These are phyloP conservation scores for Cossypha niveicapilla DNA, from an alignment of 2,797 vertebrate species.

Conservation along the genomic window DNA sequence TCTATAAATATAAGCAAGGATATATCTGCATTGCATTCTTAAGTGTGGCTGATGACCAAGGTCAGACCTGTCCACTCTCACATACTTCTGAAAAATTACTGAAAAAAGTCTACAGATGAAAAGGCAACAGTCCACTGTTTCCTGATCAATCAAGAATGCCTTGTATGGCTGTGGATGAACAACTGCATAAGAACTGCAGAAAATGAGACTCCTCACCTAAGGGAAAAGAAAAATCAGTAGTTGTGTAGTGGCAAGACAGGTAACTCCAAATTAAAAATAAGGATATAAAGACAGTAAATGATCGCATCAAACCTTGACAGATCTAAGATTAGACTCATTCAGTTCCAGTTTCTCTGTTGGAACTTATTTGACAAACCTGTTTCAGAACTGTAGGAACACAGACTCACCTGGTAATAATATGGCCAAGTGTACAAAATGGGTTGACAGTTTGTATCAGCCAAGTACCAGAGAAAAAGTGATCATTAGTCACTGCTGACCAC, in stretches of 20 bases:
- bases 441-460: not conserved
- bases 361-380: not conserved
- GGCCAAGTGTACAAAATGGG: not conserved
- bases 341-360: not conserved
- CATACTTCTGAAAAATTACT: not conserved
- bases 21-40: fast-evolving
- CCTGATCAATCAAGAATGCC: not conserved
- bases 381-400: not conserved
- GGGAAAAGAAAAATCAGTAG: not conserved
- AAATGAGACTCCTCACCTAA: not conserved
- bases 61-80: not conserved
- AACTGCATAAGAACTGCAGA: not conserved
- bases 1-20: not conserved
- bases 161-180: not conserved
- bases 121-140: not conserved
- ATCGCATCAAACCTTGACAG: not conserved
- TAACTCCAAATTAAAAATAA: not conserved
- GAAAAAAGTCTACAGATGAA: not conserved
- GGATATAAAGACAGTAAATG: not conserved
- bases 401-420: not conserved
- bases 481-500: not conserved
- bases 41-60: not conserved
- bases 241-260: not conserved
- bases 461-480: not conserved
- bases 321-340: not conserved